Evolutionary conservation across 2,888 invertebrate genomes (phyloP).

Genomic region (Poecilobothrus nobilitatus): DNA sequence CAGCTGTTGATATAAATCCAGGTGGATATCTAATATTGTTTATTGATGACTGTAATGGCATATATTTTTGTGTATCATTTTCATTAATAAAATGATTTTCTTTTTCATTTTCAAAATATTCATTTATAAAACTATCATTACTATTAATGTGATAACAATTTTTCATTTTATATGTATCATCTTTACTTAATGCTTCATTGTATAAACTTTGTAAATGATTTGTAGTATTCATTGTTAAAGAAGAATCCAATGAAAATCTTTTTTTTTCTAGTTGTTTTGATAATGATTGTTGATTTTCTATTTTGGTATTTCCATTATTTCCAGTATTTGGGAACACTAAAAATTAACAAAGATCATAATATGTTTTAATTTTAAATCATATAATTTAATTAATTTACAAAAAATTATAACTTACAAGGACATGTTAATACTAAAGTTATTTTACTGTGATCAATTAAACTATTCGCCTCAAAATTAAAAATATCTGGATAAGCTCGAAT

Average conservation of each 20-base stretch:
- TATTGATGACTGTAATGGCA: no score
- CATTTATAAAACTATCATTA: background rate
- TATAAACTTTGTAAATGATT: background rate
- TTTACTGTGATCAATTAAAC: conserved; percentile 36
- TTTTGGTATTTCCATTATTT: no score
- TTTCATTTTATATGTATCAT: background rate
- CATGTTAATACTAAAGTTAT: conserved; percentile 33
- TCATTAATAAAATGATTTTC: background rate
- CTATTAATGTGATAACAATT: background rate
- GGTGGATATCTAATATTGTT: background rate
- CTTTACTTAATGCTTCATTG: background rate
- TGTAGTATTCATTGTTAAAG: background rate
- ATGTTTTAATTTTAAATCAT: background rate
- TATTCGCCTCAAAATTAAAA: conserved; percentile 33
- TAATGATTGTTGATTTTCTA: background rate
- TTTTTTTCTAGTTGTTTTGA: background rate
- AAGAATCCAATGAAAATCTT: background rate
- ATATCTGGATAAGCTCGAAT: conserved; percentile 39
- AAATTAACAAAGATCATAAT: background rate
- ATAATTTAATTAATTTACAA: conserved; percentile 7
- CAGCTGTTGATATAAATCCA: background rate
- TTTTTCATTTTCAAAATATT: background rate
- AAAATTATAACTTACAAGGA: conserved; percentile 31
- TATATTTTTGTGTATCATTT: conserved; percentile 2
- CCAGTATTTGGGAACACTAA: conserved; percentile 23